Evolutionary conservation across 2,797 vertebrate genomes (phyloP).

Genomic region (Sarcoramphus papa): DNA sequence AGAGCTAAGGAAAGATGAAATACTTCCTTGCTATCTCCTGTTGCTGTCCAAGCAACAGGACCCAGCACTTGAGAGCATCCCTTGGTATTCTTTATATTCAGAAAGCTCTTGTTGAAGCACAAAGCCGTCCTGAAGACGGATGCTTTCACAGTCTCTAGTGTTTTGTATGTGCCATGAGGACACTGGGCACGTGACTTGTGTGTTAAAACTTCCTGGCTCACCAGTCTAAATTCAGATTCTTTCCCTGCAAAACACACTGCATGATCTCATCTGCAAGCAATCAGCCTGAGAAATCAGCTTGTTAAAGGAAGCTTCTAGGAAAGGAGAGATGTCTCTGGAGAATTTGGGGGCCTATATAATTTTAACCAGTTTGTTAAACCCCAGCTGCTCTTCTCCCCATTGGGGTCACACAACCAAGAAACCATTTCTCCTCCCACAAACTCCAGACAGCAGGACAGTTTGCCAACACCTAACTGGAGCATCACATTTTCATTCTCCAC

Average conservation of each 20-base stretch:
- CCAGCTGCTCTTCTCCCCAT: conserved; percentile 47
- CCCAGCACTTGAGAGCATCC: background rate
- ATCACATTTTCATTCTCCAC: background rate
- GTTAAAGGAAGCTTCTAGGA: conserved; percentile 69
- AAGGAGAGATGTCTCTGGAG: conserved; percentile 57
- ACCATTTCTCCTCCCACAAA: conserved; percentile 32
- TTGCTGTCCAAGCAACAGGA: background rate
- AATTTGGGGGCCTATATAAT: conserved; percentile 40
- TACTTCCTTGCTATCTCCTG: conserved; percentile 33
- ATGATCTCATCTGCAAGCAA: conserved; percentile 70
- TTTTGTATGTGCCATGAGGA: conserved; percentile 29
- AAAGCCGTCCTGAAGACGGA: background rate
- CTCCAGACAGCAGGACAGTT: background rate
- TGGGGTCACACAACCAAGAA: conserved; percentile 34
- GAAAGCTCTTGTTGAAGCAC: background rate
- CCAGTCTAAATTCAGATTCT: conserved; percentile 25
- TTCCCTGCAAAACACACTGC: conserved; percentile 57
- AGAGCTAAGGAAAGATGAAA: conserved; percentile 53
- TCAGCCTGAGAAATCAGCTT: conserved; percentile 69
- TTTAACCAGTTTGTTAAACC: conserved; percentile 58
- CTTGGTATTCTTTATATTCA: background rate
- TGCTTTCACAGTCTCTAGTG: background rate
- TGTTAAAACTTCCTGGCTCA: conserved; percentile 56
- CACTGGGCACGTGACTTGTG: conserved; percentile 14
- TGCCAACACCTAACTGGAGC: conserved; percentile 28